These are phyloP conservation scores for Phaethon lepturus DNA, from an alignment of 2,113 vertebrate species.

Conservation along the genomic window DNA sequence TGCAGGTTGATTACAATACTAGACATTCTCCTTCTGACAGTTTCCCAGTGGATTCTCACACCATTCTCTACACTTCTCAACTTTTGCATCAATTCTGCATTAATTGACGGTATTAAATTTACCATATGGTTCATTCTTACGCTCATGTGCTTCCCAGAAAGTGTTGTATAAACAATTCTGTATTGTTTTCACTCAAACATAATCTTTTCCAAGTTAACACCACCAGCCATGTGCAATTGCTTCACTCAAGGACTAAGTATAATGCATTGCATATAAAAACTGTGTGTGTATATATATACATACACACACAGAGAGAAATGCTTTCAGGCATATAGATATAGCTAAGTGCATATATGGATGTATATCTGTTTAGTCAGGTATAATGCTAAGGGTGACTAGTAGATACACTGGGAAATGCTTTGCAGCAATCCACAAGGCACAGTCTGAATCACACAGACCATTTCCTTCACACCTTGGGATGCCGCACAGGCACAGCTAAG, in stretches of 20 bases:
- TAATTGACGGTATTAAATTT: neutral
- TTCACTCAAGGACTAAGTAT: neutral
- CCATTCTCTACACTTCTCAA: neutral
- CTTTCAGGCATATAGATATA: accelerated
- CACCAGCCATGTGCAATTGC: neutral
- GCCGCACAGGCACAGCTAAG: neutral
- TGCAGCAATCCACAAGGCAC: neutral
- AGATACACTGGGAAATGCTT: neutral
- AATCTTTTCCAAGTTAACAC: neutral
- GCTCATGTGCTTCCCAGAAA: neutral
- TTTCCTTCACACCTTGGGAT: neutral
- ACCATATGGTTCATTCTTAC: neutral
- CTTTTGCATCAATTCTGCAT: neutral
- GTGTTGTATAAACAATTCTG: neutral
- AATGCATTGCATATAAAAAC: neutral
- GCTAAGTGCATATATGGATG: accelerated
- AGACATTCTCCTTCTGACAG: neutral
- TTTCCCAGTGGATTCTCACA: neutral
- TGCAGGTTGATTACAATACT: neutral
- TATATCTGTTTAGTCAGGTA: neutral
- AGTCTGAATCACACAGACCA: accelerated
- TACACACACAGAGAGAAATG: accelerated
- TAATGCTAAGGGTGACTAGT: neutral
- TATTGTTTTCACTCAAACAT: neutral
- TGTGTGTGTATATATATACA: no score